Conservation (phyloP, 1,140 invertebrate species). For the Trichogramma pretiosum region DNA sequence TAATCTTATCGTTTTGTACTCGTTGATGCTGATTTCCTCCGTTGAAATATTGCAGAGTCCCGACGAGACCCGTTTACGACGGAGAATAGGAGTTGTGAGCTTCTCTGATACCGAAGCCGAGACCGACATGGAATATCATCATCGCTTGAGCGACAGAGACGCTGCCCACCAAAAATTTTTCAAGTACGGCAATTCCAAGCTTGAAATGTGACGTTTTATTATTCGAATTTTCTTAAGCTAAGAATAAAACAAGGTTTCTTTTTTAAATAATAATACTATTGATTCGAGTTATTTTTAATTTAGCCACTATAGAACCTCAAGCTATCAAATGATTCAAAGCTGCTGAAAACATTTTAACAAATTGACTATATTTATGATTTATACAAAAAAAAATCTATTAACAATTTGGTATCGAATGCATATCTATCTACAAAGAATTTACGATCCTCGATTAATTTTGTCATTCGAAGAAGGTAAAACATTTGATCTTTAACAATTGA, state of each 20-base stretch:
- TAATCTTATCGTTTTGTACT: slow-evolving; percentile 7
- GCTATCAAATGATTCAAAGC: too few relatives aligned
- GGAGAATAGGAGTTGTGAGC: slow-evolving; percentile 61
- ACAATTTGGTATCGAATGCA: too few relatives aligned
- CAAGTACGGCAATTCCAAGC: slow-evolving; percentile 9
- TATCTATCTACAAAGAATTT: too few relatives aligned
- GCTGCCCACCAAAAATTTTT: slow-evolving; percentile 10
- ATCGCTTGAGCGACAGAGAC: slow-evolving; percentile 7
- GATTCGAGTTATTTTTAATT: too few relatives aligned
- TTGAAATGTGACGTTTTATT: slow-evolving; percentile 16
- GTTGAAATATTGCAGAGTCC: slow-evolving; percentile 30
- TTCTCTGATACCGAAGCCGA: slow-evolving; percentile 73
- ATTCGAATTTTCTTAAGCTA: slow-evolving; percentile 12
- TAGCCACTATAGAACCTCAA: too few relatives aligned
- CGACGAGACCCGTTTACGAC: slow-evolving; percentile 48
- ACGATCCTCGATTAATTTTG: too few relatives aligned
- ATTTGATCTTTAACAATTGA: too few relatives aligned
- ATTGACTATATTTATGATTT: too few relatives aligned
- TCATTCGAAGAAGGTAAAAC: too few relatives aligned
- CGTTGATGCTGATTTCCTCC: not conserved
- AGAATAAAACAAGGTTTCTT: slow-evolving; percentile 16
- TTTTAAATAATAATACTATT: slow-evolving; percentile 17
- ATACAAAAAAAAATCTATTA: too few relatives aligned
- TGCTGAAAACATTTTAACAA: not conserved
- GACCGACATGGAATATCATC: slow-evolving; percentile 47